Evolutionary conservation across 2,888 invertebrate genomes (phyloP).

Genomic region (Deilephila elpenor): DNA sequence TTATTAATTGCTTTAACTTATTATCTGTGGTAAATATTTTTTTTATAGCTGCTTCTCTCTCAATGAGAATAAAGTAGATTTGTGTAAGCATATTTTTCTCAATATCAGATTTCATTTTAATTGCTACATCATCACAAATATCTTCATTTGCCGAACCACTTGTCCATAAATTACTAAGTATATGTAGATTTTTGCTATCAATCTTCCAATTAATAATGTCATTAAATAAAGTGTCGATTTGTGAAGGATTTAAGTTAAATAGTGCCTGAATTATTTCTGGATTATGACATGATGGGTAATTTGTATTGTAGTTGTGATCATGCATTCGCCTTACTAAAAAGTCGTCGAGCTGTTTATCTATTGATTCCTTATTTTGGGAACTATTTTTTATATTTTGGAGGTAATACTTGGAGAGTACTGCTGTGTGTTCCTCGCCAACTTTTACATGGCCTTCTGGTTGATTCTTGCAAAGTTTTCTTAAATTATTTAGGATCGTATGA

Average conservation of each 20-base stretch:
- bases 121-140: slow-evolving; percentile 57
- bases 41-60: slow-evolving; percentile 44
- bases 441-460: slow-evolving; percentile 63
- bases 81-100: slow-evolving; percentile 59
- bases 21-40: slow-evolving; percentile 46
- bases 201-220: slow-evolving; percentile 59
- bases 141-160: slow-evolving; percentile 39
- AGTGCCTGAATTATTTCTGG: slow-evolving; percentile 71
- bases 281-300: slow-evolving; percentile 50
- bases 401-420: slow-evolving; percentile 58
- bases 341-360: slow-evolving; percentile 60
- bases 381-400: slow-evolving; percentile 46
- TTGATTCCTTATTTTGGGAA: slow-evolving; percentile 35
- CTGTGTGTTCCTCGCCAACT: slow-evolving; percentile 59
- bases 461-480: slow-evolving; percentile 65
- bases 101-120: slow-evolving; percentile 68
- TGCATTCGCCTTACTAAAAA: slow-evolving; percentile 64
- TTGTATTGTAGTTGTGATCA: slow-evolving; percentile 54
- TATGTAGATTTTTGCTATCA: slow-evolving; percentile 44
- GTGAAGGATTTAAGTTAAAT: slow-evolving; percentile 61
- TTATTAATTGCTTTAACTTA: slow-evolving; percentile 49
- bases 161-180: slow-evolving; percentile 64
- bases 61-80: slow-evolving; percentile 49
- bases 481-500: slow-evolving; percentile 62
- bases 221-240: slow-evolving; percentile 47